A percentile compares a stretch with the other conserved stretches of the same genome.
phyloP scores from a whole-genome alignment of 1,140 invertebrate genomes.

The Akabosia matsudoensis region DNA sequence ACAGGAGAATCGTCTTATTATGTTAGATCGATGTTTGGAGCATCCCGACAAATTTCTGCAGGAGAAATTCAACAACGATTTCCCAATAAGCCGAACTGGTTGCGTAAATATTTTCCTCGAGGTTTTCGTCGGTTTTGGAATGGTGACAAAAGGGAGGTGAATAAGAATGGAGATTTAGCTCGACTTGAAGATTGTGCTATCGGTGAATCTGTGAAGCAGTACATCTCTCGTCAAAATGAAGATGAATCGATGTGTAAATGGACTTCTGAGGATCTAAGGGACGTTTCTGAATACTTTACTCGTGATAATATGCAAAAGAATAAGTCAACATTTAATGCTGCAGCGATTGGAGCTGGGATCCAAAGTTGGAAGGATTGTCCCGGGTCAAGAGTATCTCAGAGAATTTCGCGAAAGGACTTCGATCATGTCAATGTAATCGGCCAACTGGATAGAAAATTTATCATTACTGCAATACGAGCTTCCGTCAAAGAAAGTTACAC shows the following conservation, averaged over 20 bases:
- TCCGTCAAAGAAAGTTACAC: constrained; percentile 47
- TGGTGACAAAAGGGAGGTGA: background rate
- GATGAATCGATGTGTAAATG: background rate
- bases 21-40: background rate
- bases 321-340: background rate
- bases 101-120: background rate
- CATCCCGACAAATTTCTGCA: background rate
- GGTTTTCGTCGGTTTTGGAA: background rate
- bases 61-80: background rate
- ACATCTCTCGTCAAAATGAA: background rate
- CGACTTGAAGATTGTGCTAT: background rate
- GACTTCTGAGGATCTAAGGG: background rate
- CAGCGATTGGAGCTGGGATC: background rate
- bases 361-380: background rate
- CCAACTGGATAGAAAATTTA: constrained; percentile 68
- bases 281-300: background rate
- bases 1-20: background rate
- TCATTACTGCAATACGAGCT: constrained; percentile 53
- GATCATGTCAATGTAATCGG: constrained; percentile 56
- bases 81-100: background rate
- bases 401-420: constrained; percentile 39
- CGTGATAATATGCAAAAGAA: background rate
- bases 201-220: background rate
- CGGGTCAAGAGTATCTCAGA: background rate
- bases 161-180: background rate